A percentile compares a stretch with the other conserved stretches of the same genome.
Evolutionary conservation across 2,797 vertebrate genomes (phyloP).

Genomic region (Karalla daura): DNA sequence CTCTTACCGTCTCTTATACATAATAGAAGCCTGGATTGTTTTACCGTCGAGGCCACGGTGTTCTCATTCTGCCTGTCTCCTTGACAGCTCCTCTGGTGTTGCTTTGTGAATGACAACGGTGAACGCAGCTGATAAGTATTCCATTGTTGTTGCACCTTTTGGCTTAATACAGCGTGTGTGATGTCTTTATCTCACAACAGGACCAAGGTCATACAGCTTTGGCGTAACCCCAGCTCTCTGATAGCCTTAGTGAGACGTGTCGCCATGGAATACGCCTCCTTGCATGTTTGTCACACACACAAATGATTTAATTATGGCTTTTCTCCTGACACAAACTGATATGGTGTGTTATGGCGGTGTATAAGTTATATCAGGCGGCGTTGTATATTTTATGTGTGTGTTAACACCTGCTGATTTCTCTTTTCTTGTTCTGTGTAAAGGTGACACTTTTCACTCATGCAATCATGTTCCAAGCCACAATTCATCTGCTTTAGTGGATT

Average conservation of each 20-base stretch:
- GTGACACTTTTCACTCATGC: constrained; percentile 14
- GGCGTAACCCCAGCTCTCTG: constrained; percentile 4
- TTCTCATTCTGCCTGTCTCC: constrained; percentile 1
- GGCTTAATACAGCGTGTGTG: constrained; percentile 25
- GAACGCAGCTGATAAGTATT: constrained; percentile 27
- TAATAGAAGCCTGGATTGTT: neutral
- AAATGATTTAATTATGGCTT: constrained; percentile 33
- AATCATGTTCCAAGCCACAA: constrained; percentile 15
- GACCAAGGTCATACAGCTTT: constrained; percentile 19
- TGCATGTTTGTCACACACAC: constrained; percentile 19
- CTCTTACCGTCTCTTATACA: neutral
- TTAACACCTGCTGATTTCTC: too few relatives aligned
- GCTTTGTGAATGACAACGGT: constrained; percentile 28
- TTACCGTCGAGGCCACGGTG: neutral
- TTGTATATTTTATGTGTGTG: too few relatives aligned
- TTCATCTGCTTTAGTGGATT: neutral
- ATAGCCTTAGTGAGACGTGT: constrained; percentile 23
- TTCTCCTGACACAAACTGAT: constrained; percentile 21
- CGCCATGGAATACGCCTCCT: constrained; percentile 6
- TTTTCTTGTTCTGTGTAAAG: neutral
- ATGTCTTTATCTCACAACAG: constrained; percentile 39
- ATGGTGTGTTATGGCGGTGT: too few relatives aligned
- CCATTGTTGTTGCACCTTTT: constrained; percentile 36
- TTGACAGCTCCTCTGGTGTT: constrained; percentile 13
- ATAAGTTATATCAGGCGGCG: too few relatives aligned